phyloP scores from a whole-genome alignment of 2,113 vertebrate genomes.

The Boulengeromyrus knoepffleri region DNA sequence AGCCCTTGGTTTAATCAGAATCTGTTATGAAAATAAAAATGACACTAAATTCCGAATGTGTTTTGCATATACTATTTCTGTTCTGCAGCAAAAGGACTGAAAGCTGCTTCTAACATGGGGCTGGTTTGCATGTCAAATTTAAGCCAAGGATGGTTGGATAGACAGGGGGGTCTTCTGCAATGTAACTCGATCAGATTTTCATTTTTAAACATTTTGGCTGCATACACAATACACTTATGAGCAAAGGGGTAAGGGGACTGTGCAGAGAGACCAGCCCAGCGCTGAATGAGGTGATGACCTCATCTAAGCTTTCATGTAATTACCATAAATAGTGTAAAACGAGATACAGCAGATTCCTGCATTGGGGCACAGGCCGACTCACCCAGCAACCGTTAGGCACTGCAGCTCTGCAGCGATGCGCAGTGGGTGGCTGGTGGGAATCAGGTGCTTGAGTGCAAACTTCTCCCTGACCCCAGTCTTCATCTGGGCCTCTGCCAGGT shows the following conservation, averaged over 20 bases:
- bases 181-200: background rate
- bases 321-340: background rate
- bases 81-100: background rate
- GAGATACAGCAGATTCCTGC: background rate
- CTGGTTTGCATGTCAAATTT: background rate
- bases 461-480: conserved; percentile 69
- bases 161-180: background rate
- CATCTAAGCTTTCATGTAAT: background rate
- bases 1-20: background rate
- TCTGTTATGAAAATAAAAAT: background rate
- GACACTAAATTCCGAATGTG: background rate
- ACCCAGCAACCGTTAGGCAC: conserved; percentile 91
- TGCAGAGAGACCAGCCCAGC: background rate
- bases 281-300: background rate
- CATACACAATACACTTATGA: background rate
- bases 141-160: background rate
- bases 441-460: conserved; percentile 92
- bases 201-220: background rate
- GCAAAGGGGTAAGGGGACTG: background rate
- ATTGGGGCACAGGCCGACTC: conserved; percentile 22
- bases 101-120: background rate
- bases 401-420: conserved; percentile 95
- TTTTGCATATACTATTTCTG: background rate
- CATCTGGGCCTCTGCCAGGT: conserved; percentile 80
- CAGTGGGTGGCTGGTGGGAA: conserved; percentile 91